Conservation (phyloP, 2,797 vertebrate genomes). For the Sardinella longiceps region DNA sequence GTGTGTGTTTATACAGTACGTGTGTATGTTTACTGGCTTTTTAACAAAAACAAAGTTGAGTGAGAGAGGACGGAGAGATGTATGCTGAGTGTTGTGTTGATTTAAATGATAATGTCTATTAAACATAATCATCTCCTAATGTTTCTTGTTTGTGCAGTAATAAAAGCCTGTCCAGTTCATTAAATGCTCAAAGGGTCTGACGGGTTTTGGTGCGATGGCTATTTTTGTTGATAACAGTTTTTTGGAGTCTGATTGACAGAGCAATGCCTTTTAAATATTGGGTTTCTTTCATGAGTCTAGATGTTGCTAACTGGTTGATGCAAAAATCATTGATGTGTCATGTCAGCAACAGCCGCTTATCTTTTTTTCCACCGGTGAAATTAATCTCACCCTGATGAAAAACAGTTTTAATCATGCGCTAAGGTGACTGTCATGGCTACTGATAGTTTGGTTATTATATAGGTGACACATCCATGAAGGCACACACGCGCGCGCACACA, state of each 20-base stretch:
- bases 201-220: not conserved
- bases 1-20: slow-evolving; percentile 22
- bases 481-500: slow-evolving; percentile 26
- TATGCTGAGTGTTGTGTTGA: not conserved
- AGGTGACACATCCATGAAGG: too few species aligned
- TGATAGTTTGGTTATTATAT: slow-evolving; percentile 17
- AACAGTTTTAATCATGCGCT: not conserved
- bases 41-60: slow-evolving; percentile 10
- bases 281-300: not conserved
- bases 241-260: not conserved
- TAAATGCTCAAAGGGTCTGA: not conserved
- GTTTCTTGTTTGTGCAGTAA: not conserved
- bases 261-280: not conserved
- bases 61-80: not conserved
- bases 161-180: not conserved
- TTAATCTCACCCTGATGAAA: not conserved
- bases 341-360: not conserved
- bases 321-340: not conserved
- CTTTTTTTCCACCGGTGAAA: not conserved
- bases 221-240: not conserved
- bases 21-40: slow-evolving; percentile 29
- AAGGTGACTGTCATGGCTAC: slow-evolving; percentile 22
- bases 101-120: not conserved
- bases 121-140: not conserved
- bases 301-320: not conserved